phyloP scores from a whole-genome alignment of 2,888 invertebrate genomes.

The Steinernema hermaphroditum region DNA sequence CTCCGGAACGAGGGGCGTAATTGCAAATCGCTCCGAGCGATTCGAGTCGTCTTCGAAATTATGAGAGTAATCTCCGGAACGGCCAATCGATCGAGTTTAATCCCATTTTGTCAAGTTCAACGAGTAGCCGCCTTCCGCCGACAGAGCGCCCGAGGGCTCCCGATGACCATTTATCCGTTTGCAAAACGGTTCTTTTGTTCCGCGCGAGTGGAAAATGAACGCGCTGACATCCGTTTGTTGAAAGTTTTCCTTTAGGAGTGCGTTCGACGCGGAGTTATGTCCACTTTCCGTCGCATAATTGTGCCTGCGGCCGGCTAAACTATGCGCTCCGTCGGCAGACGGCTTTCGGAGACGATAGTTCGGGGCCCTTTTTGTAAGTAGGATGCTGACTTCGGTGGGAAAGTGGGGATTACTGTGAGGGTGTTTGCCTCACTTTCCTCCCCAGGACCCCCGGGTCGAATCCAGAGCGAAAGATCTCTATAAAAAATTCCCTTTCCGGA shows the following conservation, averaged over 20 bases:
- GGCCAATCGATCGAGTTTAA: neutral
- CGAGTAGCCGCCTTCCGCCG: neutral
- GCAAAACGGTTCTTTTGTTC: conserved; percentile 30
- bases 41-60: neutral
- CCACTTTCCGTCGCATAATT: neutral
- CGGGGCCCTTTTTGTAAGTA: too few relatives aligned
- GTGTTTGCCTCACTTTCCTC: conserved; percentile 25
- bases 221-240: conserved; percentile 10
- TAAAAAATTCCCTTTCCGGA: conserved; percentile 13
- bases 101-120: conserved; percentile 14
- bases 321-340: too few relatives aligned
- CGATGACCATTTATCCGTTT: conserved; percentile 12
- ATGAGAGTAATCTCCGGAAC: too few relatives aligned
- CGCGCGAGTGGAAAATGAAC: conserved; percentile 13
- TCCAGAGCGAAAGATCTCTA: neutral
- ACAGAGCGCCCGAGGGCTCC: neutral
- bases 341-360: too few relatives aligned
- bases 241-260: conserved; percentile 9
- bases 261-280: neutral
- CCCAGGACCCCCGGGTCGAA: conserved; percentile 3
- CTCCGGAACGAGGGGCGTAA: too few relatives aligned
- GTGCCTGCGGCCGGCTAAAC: too few relatives aligned
- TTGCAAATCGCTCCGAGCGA: too few relatives aligned
- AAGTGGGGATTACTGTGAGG: too few relatives aligned
- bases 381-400: too few relatives aligned